Conservation (phyloP, 2,888 invertebrate genomes). For the Fabriciana adippe region DNA sequence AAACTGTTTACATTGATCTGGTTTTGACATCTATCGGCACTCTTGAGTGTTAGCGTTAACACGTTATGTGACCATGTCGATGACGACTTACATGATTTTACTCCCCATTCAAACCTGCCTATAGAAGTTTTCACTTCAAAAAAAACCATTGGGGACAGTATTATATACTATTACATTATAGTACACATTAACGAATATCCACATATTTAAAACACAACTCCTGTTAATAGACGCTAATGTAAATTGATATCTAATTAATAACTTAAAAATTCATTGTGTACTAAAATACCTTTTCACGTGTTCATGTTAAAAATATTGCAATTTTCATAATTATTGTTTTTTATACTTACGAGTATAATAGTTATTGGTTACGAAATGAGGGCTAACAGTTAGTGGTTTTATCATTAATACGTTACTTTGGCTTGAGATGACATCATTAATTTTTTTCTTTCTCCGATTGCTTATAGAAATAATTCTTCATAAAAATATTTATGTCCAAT, state of each 20-base stretch:
- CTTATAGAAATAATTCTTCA: too few species aligned
- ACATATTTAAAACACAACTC: slow-evolving; percentile 28
- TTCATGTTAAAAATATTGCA: slow-evolving; percentile 62
- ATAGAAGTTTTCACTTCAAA: not conserved
- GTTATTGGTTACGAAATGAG: slow-evolving; percentile 63
- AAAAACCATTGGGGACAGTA: not conserved
- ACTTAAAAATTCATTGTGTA: slow-evolving; percentile 41
- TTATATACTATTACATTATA: slow-evolving; percentile 7
- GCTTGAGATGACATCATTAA: too few species aligned
- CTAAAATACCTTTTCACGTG: slow-evolving; percentile 64
- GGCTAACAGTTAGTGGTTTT: slow-evolving; percentile 14
- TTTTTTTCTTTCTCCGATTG: too few species aligned
- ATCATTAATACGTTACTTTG: not conserved
- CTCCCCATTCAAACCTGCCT: too few species aligned
- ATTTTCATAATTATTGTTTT: slow-evolving; percentile 48
- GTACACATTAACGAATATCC: slow-evolving; percentile 22
- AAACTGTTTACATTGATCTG: too few species aligned
- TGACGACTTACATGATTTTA: too few species aligned
- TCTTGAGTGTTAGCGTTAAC: too few species aligned
- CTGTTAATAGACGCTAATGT: slow-evolving; percentile 32
- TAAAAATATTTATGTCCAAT: too few species aligned
- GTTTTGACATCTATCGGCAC: too few species aligned
- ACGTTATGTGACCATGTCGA: too few species aligned
- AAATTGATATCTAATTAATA: slow-evolving; percentile 35
- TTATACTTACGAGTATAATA: slow-evolving; percentile 39